phyloP scores from a whole-genome alignment of 2,113 vertebrate species.

The Trogon melanurus region DNA sequence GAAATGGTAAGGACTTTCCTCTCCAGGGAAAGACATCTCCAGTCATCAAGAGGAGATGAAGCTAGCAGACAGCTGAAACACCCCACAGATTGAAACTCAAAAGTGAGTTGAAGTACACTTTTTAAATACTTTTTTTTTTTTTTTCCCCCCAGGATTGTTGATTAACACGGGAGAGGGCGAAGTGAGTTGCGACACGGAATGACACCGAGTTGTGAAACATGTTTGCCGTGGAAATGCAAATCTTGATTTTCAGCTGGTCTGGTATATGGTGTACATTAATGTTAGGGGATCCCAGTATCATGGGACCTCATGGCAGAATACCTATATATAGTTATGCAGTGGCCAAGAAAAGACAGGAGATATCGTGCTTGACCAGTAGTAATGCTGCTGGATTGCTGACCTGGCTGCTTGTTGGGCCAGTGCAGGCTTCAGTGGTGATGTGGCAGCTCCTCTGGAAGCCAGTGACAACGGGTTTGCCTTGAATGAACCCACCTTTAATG shows the following conservation, averaged over 20 bases:
- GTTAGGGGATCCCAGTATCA: background rate
- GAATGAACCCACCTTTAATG: background rate
- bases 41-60: background rate
- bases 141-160: background rate
- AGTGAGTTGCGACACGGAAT: background rate
- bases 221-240: background rate
- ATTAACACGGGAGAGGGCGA: background rate
- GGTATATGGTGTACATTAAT: background rate
- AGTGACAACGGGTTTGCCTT: background rate
- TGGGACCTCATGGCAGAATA: background rate
- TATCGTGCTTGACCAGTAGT: background rate
- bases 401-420: background rate
- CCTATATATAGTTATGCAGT: background rate
- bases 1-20: background rate
- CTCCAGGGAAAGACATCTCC: background rate
- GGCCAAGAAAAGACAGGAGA: background rate
- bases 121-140: fast-evolving
- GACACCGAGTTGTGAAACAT: background rate
- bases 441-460: background rate
- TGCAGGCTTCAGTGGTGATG: background rate
- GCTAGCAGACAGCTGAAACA: background rate
- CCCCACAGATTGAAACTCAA: background rate
- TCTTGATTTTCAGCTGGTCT: background rate
- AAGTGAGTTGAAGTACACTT: background rate
- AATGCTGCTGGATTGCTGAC: background rate